These are phyloP conservation scores for Notodromas monacha DNA, from an alignment of 2,888 invertebrate species.

Conservation along the genomic window DNA sequence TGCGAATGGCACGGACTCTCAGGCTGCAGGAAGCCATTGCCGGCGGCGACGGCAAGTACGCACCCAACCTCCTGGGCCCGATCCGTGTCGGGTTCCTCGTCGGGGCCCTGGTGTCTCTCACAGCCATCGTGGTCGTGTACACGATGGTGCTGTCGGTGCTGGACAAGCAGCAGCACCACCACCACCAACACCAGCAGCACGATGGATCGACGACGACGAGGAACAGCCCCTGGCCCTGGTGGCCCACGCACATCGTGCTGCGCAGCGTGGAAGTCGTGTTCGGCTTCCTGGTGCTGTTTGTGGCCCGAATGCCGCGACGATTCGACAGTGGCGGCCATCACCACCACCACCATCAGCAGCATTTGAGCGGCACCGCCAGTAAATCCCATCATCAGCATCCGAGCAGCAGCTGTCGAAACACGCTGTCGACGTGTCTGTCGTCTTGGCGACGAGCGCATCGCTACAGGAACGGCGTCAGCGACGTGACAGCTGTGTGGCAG, in stretches of 20 bases:
- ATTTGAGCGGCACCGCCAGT: constrained; percentile 5
- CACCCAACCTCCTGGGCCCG: no score
- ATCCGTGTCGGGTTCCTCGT: no score
- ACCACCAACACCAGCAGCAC: constrained; percentile 18
- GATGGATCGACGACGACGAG: constrained; percentile 14
- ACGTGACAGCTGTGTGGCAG: no score
- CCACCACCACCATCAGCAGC: constrained; percentile 7
- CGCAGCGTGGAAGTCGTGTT: constrained; percentile 57
- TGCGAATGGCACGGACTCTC: constrained; percentile 7
- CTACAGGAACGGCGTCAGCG: no score
- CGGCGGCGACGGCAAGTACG: not conserved
- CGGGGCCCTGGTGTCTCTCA: constrained; percentile 27
- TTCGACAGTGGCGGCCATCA: constrained; percentile 12
- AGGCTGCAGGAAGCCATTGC: constrained; percentile 1
- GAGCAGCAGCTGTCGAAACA: no score
- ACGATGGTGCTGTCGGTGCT: no score
- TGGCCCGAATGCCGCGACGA: constrained; percentile 29
- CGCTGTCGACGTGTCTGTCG: no score
- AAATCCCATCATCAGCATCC: no score
- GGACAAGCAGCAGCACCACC: no score
- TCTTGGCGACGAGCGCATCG: no score
- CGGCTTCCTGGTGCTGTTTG: constrained; percentile 51
- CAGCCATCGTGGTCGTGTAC: constrained; percentile 52
- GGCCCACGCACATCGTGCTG: constrained; percentile 59
- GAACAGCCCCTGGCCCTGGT: constrained; percentile 58